Conservation (phyloP, 1,140 invertebrate genomes). For the Aporrectodea caliginosa region DNA sequence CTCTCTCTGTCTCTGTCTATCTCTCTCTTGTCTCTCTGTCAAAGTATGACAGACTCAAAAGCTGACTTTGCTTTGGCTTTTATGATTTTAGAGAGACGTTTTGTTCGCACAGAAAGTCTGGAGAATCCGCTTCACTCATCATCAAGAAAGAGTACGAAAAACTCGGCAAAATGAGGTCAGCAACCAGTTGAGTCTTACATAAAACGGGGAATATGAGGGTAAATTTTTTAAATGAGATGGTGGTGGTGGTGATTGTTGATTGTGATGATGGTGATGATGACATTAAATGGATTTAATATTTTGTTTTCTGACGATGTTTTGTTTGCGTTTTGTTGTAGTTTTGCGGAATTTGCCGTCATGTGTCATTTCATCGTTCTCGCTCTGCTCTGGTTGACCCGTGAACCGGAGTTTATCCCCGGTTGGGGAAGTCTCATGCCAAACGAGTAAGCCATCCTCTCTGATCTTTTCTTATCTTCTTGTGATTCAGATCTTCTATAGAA, state of each 20-base stretch:
- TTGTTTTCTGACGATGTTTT: too few species aligned
- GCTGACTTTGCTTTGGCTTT: background rate
- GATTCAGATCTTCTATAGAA: too few species aligned
- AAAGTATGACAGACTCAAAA: too few species aligned
- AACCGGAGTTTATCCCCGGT: slow-evolving; percentile 74
- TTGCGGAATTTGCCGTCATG: slow-evolving; percentile 70
- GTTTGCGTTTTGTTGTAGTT: slow-evolving; percentile 44
- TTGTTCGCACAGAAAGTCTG: background rate
- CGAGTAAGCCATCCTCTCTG: slow-evolving; percentile 24
- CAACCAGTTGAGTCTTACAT: too few species aligned
- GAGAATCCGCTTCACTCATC: slow-evolving; percentile 12
- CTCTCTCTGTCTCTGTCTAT: too few species aligned
- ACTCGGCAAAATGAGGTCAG: slow-evolving; percentile 56
- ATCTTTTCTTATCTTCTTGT: too few species aligned
- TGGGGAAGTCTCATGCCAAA: slow-evolving; percentile 58
- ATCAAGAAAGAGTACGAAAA: slow-evolving; percentile 27
- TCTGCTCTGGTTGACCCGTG: slow-evolving; percentile 78
- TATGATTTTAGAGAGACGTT: background rate
- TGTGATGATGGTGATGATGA: too few species aligned
- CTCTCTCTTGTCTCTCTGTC: too few species aligned
- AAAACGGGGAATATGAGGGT: too few species aligned
- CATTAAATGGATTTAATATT: too few species aligned
- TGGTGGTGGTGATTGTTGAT: too few species aligned
- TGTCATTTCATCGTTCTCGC: slow-evolving; percentile 72
- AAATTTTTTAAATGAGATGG: too few species aligned